Percentiles rank a stretch among this genome's conserved stretches.
Evolutionary conservation across 2,888 invertebrate species (phyloP).

Genomic region (Dryomyza anilis): DNA sequence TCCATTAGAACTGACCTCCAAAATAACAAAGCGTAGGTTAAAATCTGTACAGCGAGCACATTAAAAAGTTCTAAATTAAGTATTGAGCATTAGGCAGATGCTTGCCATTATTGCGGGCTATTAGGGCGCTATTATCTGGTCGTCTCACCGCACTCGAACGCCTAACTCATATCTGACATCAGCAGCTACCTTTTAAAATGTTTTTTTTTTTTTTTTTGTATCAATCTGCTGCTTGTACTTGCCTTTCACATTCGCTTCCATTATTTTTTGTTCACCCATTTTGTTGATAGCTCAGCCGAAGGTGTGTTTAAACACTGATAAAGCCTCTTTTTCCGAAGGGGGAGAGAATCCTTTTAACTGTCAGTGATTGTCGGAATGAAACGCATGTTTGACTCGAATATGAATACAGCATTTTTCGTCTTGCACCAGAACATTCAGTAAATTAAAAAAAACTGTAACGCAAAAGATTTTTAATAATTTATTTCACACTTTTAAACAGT

Average conservation of each 20-base stretch:
- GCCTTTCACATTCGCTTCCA: neutral
- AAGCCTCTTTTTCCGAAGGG: neutral
- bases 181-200: neutral
- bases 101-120: neutral
- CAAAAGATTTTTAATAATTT: too few species aligned
- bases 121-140: constrained; percentile 1
- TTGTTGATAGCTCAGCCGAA: neutral
- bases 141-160: neutral
- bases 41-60: too few species aligned
- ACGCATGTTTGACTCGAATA: too few species aligned
- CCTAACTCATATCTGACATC: too few species aligned
- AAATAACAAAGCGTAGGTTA: neutral
- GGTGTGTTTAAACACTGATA: neutral
- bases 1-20: neutral
- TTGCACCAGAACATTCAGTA: too few species aligned
- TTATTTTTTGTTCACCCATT: neutral
- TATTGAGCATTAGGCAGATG: constrained; percentile 10
- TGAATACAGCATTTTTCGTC: too few species aligned
- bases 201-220: neutral
- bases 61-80: constrained; percentile 5
- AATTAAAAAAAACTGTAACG: too few species aligned
- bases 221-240: neutral
- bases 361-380: too few species aligned
- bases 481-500: too few species aligned
- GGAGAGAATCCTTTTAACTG: too few species aligned